Base-by-base conservation (phyloP, 2,888 invertebrate genomes). In the Frankliniella fusca region DNA sequence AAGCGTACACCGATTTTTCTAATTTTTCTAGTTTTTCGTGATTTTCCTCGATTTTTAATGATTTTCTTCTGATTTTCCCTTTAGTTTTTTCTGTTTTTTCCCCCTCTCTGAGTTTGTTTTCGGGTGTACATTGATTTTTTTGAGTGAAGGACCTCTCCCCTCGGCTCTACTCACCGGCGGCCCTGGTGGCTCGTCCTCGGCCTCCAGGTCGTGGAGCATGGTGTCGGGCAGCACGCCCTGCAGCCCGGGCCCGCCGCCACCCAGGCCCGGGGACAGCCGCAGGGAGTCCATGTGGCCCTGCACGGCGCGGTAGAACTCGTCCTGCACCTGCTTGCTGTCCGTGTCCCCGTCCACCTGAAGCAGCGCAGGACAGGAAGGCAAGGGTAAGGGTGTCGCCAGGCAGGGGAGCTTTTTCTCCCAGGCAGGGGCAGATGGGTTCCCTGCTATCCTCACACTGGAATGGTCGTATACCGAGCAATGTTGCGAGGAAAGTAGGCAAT, bases 261-360 rank as follows among this genome's bases (percentile, higher is more conserved):
- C 38, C 12, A 12, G 20, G 20, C n/a, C 3, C 80, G 80, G 48
- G 15, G 84, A 83, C 81, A 83, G 80, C 81, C 85, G 84, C 20
- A 84, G 83, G 28, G 91, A 91, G 85, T 92, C 91, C 87, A 94
- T 92, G 86, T 94, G 92, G 84, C 93, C 92, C 27, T 91, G 89
- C 48, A 95, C 90, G 0, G 93, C 91, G 48, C 91, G 90, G 81
- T 92, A 91, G 88, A 95, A 95, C 87, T 95, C 95, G 48, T 92
- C 90, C 86, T 94, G 94, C 0, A 96, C 95, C 11, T 93, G 92
- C 0, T 91, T 89, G 11, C 93, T 92, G 86, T 96, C 95, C 0
- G 96, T 95, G 86, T 96, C 96, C 0, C 96, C 96, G 86, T 96
- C 96, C 83, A 96, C 93, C 95, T 95, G 84, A 11, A n/a, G 11